Evolutionary conservation across 2,888 invertebrate species (phyloP).

Genomic region (Netelia melanura): DNA sequence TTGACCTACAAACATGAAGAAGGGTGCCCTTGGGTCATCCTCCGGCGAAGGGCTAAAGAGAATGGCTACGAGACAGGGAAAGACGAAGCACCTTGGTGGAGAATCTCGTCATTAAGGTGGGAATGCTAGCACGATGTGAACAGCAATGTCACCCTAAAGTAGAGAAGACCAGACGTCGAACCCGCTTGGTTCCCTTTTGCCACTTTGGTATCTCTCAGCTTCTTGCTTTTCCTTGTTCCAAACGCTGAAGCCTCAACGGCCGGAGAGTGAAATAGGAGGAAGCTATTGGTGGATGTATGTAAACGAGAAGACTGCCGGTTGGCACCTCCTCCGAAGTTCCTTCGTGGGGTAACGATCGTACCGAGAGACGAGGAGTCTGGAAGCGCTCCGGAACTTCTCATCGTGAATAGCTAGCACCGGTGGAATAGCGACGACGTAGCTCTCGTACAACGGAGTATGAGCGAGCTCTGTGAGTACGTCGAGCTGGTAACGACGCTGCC

Average conservation of each 20-base stretch:
- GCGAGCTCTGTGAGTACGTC: slow-evolving; percentile 40
- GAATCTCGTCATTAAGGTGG: slow-evolving; percentile 40
- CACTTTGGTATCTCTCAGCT: slow-evolving; percentile 10
- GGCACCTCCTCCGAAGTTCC: slow-evolving; percentile 62
- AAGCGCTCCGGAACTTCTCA: slow-evolving; percentile 48
- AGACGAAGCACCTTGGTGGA: slow-evolving; percentile 10
- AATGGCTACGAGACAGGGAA: background rate
- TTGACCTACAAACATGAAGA: slow-evolving; percentile 5
- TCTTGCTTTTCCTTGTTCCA: too few species aligned
- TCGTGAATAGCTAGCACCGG: slow-evolving; percentile 34
- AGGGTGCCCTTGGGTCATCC: background rate
- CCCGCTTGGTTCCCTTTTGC: slow-evolving; percentile 35
- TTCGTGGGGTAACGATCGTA: slow-evolving; percentile 56
- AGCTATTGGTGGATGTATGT: slow-evolving; percentile 45
- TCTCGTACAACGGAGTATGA: slow-evolving; percentile 48
- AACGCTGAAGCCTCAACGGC: background rate
- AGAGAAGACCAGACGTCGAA: slow-evolving; percentile 30
- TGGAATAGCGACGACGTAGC: slow-evolving; percentile 30
- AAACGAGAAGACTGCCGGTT: slow-evolving; percentile 59
- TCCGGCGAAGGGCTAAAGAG: slow-evolving; percentile 2
- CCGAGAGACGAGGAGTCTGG: slow-evolving; percentile 19
- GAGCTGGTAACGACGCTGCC: slow-evolving; percentile 64
- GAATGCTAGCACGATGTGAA: slow-evolving; percentile 47
- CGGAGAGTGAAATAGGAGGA: slow-evolving; percentile 7
- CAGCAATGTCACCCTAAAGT: slow-evolving; percentile 25